Percentiles rank a stretch among this genome's conserved stretches.
These are phyloP conservation scores for Clarias gariepinus DNA, from an alignment of 2,113 vertebrate species.

Conservation along the genomic window DNA sequence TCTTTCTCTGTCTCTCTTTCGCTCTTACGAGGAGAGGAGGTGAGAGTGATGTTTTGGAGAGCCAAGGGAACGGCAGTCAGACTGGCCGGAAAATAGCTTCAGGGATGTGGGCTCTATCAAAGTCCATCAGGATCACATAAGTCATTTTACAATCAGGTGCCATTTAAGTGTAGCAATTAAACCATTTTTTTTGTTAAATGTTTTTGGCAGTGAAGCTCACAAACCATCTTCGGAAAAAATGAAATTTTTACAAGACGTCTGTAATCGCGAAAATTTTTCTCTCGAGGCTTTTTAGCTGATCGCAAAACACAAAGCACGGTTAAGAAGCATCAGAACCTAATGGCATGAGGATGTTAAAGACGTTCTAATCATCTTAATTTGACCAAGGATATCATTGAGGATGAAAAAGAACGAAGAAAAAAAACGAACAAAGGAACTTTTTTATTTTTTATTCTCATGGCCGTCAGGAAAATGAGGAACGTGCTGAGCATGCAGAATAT, in stretches of 20 bases:
- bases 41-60: neutral
- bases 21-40: neutral
- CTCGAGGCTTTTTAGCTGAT: neutral
- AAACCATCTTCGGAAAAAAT: neutral
- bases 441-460: too few species aligned
- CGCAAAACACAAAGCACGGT: neutral
- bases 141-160: neutral
- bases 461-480: too few species aligned
- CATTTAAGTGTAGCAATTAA: neutral
- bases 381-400: too few species aligned
- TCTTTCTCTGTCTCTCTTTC: neutral
- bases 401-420: too few species aligned
- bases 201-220: neutral
- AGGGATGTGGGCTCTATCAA: neutral
- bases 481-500: too few species aligned
- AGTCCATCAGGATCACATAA: neutral
- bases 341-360: neutral
- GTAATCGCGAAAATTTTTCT: neutral
- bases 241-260: neutral
- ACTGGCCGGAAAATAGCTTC: slow-evolving; percentile 2
- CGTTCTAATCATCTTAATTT: too few species aligned
- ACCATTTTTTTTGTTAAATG: neutral
- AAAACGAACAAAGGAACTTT: too few species aligned
- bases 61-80: neutral
- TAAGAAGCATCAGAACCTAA: neutral